Conservation (phyloP, 2,113 vertebrate genomes). For the Beaufortia kweichowensis region DNA sequence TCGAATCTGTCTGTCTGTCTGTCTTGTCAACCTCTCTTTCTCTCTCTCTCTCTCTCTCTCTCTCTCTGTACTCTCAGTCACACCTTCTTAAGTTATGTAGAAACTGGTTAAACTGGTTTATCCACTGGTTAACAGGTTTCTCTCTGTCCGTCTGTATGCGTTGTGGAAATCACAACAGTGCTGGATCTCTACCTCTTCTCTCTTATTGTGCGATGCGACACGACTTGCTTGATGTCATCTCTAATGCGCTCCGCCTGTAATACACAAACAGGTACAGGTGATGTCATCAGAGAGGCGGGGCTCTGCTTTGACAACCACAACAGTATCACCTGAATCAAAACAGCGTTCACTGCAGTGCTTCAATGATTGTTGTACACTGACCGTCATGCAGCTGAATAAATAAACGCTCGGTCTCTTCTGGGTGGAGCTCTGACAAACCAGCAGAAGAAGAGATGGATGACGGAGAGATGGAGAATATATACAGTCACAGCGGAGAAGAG, state of each 20-base stretch:
- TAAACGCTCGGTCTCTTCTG: conserved; percentile 77
- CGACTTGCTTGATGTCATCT: conserved; percentile 73
- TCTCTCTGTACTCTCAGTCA: conserved; percentile 64
- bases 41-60: conserved; percentile 24
- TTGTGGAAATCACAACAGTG: conserved; percentile 6
- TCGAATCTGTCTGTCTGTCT: conserved; percentile 7
- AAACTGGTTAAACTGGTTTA: conserved; percentile 68
- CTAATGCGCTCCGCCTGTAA: conserved; percentile 77
- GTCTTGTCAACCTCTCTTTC: not conserved
- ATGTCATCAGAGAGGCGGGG: not conserved
- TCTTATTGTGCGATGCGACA: conserved; percentile 68
- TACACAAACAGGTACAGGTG: conserved; percentile 19
- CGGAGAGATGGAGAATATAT: conserved; percentile 63
- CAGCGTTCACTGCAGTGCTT: not conserved
- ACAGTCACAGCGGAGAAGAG: conserved; percentile 77
- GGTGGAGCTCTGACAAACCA: conserved; percentile 75
- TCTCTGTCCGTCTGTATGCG: conserved; percentile 29
- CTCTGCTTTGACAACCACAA: not conserved
- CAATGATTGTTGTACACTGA: conserved; percentile 74
- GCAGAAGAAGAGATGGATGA: conserved; percentile 74
- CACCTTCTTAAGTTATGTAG: conserved; percentile 75
- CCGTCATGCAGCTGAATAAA: conserved; percentile 79
- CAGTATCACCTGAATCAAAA: not conserved
- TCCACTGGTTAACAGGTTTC: conserved; percentile 26
- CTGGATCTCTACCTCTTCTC: conserved; percentile 51